Evolutionary conservation across 92 coral and sea anemone genomes (phyloP).

Genomic region (Actinernus sp.): DNA sequence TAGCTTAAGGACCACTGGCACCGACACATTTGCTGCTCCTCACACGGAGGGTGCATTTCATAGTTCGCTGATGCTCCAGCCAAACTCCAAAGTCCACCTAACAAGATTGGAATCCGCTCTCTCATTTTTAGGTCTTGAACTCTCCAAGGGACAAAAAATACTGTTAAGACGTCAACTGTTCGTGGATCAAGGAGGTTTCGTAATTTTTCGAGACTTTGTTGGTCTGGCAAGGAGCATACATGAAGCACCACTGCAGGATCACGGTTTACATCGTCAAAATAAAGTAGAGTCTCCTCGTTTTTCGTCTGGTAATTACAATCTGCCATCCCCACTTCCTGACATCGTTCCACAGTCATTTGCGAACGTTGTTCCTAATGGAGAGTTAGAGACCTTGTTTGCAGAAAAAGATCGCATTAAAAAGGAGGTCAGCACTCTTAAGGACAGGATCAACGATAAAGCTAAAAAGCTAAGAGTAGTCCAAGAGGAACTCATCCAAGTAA

Average conservation of each 20-base stretch:
- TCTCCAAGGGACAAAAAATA: constrained; percentile 5
- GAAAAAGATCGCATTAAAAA: constrained; percentile 37
- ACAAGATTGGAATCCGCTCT: constrained; percentile 25
- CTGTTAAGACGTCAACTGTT: constrained; percentile 7
- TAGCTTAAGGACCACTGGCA: not conserved
- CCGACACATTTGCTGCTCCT: not conserved
- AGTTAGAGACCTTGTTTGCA: constrained; percentile 10
- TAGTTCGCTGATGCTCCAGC: constrained; percentile 10
- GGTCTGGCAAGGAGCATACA: constrained; percentile 6
- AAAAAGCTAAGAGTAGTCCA: constrained; percentile 7
- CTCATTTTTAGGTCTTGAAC: constrained; percentile 16
- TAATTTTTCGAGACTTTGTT: constrained; percentile 25
- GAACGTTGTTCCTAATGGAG: not conserved
- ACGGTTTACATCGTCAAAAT: not conserved
- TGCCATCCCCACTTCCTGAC: constrained; percentile 27
- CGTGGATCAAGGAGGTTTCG: constrained; percentile 20
- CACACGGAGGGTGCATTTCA: not conserved
- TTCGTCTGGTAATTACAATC: not conserved
- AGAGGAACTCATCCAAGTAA: constrained; percentile 14
- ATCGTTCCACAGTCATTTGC: constrained; percentile 6
- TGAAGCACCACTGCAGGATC: not conserved
- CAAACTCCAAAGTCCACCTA: constrained; percentile 19
- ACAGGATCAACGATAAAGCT: constrained; percentile 12
- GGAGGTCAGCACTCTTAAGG: constrained; percentile 11
- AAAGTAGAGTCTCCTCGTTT: not conserved